Conservation (phyloP, 2,888 invertebrate genomes). For the Cerastoderma edule region DNA sequence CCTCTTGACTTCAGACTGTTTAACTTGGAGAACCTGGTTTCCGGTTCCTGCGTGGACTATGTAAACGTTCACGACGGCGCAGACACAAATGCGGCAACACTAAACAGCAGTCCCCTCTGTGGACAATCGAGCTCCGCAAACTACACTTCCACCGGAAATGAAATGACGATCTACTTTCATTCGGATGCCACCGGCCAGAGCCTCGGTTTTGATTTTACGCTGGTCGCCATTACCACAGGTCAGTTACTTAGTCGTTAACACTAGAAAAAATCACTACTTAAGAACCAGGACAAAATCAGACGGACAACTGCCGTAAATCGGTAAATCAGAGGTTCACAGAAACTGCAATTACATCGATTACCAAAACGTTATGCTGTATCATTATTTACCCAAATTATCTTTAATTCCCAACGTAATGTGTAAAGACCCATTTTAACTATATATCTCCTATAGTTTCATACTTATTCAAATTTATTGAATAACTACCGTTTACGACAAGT, state of each 20-base stretch:
- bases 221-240: slow-evolving; percentile 54
- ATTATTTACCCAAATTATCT: too few relatives aligned
- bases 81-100: slow-evolving; percentile 8
- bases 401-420: too few relatives aligned
- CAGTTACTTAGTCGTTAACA: not conserved
- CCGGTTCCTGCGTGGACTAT: slow-evolving; percentile 47
- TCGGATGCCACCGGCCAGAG: slow-evolving; percentile 45
- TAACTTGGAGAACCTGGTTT: slow-evolving; percentile 42
- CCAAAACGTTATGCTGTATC: not conserved
- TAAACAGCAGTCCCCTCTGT: slow-evolving; percentile 50
- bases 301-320: too few relatives aligned
- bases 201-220: slow-evolving; percentile 48
- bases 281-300: not conserved
- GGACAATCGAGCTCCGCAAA: slow-evolving; percentile 20
- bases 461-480: too few relatives aligned
- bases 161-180: slow-evolving; percentile 48
- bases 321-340: not conserved
- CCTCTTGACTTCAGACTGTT: slow-evolving; percentile 33
- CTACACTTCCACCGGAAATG: slow-evolving; percentile 43
- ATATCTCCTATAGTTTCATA: too few relatives aligned
- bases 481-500: too few relatives aligned
- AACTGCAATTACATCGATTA: not conserved
- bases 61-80: slow-evolving; percentile 57
- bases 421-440: too few relatives aligned
- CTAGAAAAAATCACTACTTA: not conserved